phyloP scores from a whole-genome alignment of 1,140 invertebrate genomes.

The Elymnias hypermnestra region DNA sequence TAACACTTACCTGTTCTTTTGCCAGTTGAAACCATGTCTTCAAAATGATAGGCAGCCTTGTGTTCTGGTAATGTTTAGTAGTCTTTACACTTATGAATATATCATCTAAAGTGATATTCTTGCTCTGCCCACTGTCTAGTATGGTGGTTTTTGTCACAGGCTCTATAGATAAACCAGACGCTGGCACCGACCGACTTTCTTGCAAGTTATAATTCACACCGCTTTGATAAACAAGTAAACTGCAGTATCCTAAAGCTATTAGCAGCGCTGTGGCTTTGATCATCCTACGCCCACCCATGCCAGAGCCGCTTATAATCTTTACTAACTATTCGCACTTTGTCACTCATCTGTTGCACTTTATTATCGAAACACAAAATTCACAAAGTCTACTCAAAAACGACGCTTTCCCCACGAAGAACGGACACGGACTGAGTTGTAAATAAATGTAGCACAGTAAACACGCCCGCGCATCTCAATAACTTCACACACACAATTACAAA shows the following conservation, averaged over 20 bases:
- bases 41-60: constrained; percentile 90
- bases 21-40: constrained; percentile 95
- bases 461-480: constrained; percentile 52
- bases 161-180: constrained; percentile 54
- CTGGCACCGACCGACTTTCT: constrained; percentile 72
- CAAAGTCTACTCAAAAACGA: constrained; percentile 17
- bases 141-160: constrained; percentile 55
- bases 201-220: constrained; percentile 73
- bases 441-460: constrained; percentile 70
- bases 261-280: constrained; percentile 59
- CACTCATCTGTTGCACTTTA: constrained; percentile 69
- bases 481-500: too few species aligned
- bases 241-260: constrained; percentile 77
- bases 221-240: constrained; percentile 79
- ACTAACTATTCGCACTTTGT: constrained; percentile 45
- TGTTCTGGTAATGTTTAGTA: constrained; percentile 90
- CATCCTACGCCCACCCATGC: constrained; percentile 62
- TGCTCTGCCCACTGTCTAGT: constrained; percentile 78
- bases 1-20: constrained; percentile 88
- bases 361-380: constrained; percentile 53
- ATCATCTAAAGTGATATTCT: constrained; percentile 85
- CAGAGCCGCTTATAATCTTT: constrained; percentile 74
- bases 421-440: constrained; percentile 73
- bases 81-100: constrained; percentile 97
- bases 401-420: constrained; percentile 35